A percentile compares a stretch with the other conserved stretches of the same genome.
Evolutionary conservation across 2,797 vertebrate genomes (phyloP).

Genomic region (Sebastes dallii): DNA sequence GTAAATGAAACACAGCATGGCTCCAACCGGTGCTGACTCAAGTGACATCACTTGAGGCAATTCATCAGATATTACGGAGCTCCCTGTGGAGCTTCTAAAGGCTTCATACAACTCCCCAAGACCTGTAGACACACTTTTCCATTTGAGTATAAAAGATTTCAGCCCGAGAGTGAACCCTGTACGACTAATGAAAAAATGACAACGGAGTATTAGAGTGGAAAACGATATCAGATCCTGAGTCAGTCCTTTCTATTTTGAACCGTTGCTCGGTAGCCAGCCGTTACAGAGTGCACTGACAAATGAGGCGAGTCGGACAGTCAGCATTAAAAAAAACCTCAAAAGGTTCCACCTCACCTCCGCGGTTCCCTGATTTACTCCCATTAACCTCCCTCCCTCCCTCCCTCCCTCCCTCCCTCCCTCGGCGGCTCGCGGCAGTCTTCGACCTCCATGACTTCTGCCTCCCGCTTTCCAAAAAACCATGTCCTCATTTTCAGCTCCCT

Average conservation of each 20-base stretch:
- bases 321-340: conserved; percentile 23
- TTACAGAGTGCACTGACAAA: conserved; percentile 50
- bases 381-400: conserved; percentile 41
- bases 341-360: conserved; percentile 44
- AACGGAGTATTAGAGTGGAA: background rate
- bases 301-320: conserved; percentile 47
- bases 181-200: conserved; percentile 11
- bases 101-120: background rate
- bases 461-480: conserved; percentile 32
- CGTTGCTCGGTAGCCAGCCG: conserved; percentile 12
- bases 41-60: too few relatives aligned
- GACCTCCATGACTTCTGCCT: conserved; percentile 43
- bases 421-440: conserved; percentile 24
- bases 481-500: conserved; percentile 54
- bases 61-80: too few relatives aligned
- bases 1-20: accelerated
- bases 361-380: conserved; percentile 52
- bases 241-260: conserved; percentile 23
- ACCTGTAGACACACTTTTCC: background rate
- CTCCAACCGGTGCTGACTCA: too few relatives aligned
- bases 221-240: conserved; percentile 7
- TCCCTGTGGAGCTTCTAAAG: accelerated
- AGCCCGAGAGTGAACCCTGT: background rate
- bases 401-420: conserved; percentile 8
- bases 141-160: background rate